Base-by-base conservation (phyloP, 37 sponge, comb jelly and placozoan genomes). In the Aplysina aerophoba region DNA sequence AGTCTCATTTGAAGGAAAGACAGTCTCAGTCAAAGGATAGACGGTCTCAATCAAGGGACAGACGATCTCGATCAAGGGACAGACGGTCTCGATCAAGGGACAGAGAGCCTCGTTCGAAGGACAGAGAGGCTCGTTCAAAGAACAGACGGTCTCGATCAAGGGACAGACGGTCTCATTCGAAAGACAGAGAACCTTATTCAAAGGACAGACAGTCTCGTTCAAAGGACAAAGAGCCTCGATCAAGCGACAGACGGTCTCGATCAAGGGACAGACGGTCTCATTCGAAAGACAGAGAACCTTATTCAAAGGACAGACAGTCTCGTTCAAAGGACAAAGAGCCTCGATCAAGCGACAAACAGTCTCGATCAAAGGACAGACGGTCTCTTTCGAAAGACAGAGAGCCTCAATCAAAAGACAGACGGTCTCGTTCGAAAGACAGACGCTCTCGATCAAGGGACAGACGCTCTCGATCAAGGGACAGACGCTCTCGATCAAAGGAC, bases 391-490 rank as follows among this genome's bases (percentile, higher is more conserved):
- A 16, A 12, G 12, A 8, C 12, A 30, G 66, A 11, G 27, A 30
- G 22, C 27, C 66, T 30, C 19, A 30, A 30, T 11, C 66, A 65
- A 65, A 65, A 30, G 22, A 65, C 22, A 65, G 27, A 16, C 66
- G 66, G 22, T 65, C 66, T 8, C 13, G 66, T 30, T 65, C 66
- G 27, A 65, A 30, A 65, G 22, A 24, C 22, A 65, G 27, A 16
- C 35, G 40, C 33, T 73, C 74, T 38, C 36, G 39, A 37, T 73
- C 74, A 73, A 73, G 74, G 30, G 40, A 73, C 6, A 8, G 74
- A 19, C 38, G 74, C 33, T 73, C 74, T 30, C 33, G 74, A 37
- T 73, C 74, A 73, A 73, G 39, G 40, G 74, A 31, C 37, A 73
- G 74, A 31, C 38, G 30, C 40, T 19, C 40, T 21, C 8, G 39